These are phyloP conservation scores for Adelognathus sp. DNA, from an alignment of 2,888 invertebrate genomes.

Conservation along the genomic window DNA sequence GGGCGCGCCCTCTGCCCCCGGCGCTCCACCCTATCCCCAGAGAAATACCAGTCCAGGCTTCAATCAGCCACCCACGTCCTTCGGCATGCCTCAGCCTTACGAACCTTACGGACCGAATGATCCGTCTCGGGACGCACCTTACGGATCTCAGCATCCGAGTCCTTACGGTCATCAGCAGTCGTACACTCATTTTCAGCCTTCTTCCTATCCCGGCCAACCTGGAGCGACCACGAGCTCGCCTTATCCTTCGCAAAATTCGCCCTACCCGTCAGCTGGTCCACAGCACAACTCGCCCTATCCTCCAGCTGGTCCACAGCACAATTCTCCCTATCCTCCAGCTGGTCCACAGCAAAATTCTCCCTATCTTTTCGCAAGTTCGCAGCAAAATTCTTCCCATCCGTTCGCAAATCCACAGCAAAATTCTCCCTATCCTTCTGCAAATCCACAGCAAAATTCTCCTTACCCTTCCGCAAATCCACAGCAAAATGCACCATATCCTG, in stretches of 20 bases:
- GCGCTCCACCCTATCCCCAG: slow-evolving; percentile 68
- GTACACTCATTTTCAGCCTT: background rate
- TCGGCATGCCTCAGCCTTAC: slow-evolving; percentile 76
- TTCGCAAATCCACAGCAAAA: slow-evolving; percentile 48
- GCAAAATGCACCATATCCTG: slow-evolving; percentile 72
- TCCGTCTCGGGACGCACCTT: slow-evolving; percentile 29
- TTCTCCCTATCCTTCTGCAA: slow-evolving; percentile 66
- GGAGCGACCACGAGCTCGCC: slow-evolving; percentile 55
- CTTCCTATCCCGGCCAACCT: slow-evolving; percentile 57
- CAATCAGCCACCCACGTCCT: slow-evolving; percentile 68
- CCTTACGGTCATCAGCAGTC: slow-evolving; percentile 49
- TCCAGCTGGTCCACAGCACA: slow-evolving; percentile 38
- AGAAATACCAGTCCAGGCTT: slow-evolving; percentile 63
- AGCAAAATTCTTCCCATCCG: slow-evolving; percentile 71
- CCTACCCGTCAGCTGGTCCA: slow-evolving; percentile 5
- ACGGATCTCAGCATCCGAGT: slow-evolving; percentile 46
- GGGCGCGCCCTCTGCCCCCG: slow-evolving; percentile 76
- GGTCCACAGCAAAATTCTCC: slow-evolving; percentile 55
- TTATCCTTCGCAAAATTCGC: slow-evolving; percentile 63
- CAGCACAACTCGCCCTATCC: slow-evolving; percentile 55
- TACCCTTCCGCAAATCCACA: slow-evolving; percentile 9
- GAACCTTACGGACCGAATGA: slow-evolving; percentile 48
- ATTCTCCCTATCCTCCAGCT: slow-evolving; percentile 9
- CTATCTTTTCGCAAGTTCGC: too few relatives aligned
- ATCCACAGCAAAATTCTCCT: slow-evolving; percentile 43